phyloP scores from a whole-genome alignment of 2,888 invertebrate species.

The Drosophila gaucha region DNA sequence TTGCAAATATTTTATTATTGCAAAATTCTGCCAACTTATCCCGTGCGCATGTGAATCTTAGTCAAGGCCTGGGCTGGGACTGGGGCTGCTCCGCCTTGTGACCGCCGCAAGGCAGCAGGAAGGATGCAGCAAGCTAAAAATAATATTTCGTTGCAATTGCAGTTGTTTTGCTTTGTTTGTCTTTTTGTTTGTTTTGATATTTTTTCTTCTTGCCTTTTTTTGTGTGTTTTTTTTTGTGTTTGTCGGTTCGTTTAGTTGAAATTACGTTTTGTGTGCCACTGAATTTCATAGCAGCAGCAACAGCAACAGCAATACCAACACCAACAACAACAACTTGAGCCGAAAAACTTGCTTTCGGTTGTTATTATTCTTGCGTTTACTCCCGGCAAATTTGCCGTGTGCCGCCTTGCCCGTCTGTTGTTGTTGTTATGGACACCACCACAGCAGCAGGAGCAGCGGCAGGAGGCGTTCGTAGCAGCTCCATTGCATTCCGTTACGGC shows the following conservation, averaged over 20 bases:
- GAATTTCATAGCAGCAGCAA: slow-evolving; percentile 72
- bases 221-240: slow-evolving; percentile 41
- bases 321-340: slow-evolving; percentile 60
- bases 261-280: slow-evolving; percentile 81
- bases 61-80: slow-evolving; percentile 8
- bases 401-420: slow-evolving; percentile 47
- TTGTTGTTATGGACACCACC: slow-evolving; percentile 44
- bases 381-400: slow-evolving; percentile 79
- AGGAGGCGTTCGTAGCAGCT: slow-evolving; percentile 30
- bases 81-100: slow-evolving; percentile 23
- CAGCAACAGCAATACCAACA: slow-evolving; percentile 22
- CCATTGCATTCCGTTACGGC: slow-evolving; percentile 53
- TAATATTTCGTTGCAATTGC: slow-evolving; percentile 75
- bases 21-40: slow-evolving; percentile 80
- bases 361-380: slow-evolving; percentile 79
- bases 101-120: slow-evolving; percentile 62
- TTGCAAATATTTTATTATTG: slow-evolving; percentile 82
- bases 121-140: slow-evolving; percentile 81
- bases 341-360: slow-evolving; percentile 80
- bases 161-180: slow-evolving; percentile 59
- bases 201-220: slow-evolving; percentile 20
- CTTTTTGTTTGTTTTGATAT: slow-evolving; percentile 49
- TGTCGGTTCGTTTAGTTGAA: slow-evolving; percentile 81
- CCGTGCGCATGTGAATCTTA: slow-evolving; percentile 70
- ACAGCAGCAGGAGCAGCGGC: slow-evolving; percentile 25